phyloP scores from a whole-genome alignment of 2,113 vertebrate genomes.

The Phylloscopus whistleri region DNA sequence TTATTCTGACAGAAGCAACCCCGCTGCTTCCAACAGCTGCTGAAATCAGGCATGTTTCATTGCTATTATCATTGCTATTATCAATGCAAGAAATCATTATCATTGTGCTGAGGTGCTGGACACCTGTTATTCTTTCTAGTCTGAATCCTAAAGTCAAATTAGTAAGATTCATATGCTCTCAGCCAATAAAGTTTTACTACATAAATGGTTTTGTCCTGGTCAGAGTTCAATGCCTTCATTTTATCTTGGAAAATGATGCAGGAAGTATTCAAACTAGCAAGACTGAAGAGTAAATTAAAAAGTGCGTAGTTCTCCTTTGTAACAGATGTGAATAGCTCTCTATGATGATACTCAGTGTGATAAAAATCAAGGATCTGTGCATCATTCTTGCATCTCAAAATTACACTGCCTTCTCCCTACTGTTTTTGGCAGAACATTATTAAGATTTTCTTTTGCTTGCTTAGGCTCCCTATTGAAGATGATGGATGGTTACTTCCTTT shows the following conservation, averaged over 20 bases:
- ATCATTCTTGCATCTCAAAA: neutral
- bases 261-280: neutral
- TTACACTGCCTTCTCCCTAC: neutral
- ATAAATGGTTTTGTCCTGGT: constrained; percentile 23
- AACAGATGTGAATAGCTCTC: constrained; percentile 7
- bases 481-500: constrained; percentile 9
- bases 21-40: constrained; percentile 64
- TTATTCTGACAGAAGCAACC: constrained; percentile 35
- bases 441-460: neutral
- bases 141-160: constrained; percentile 52
- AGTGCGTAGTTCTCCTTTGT: neutral
- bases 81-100: constrained; percentile 52
- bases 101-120: constrained; percentile 37
- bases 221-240: constrained; percentile 1
- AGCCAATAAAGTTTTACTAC: constrained; percentile 34
- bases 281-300: constrained; percentile 2
- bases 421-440: constrained; percentile 11
- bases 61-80: constrained; percentile 67
- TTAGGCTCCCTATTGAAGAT: neutral
- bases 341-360: neutral
- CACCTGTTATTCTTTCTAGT: constrained; percentile 1
- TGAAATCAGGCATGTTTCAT: constrained; percentile 63
- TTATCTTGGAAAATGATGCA: constrained; percentile 22
- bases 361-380: neutral
- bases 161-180: neutral